phyloP scores from a whole-genome alignment of 2,113 vertebrate species.

The Antechinus stuartii region DNA sequence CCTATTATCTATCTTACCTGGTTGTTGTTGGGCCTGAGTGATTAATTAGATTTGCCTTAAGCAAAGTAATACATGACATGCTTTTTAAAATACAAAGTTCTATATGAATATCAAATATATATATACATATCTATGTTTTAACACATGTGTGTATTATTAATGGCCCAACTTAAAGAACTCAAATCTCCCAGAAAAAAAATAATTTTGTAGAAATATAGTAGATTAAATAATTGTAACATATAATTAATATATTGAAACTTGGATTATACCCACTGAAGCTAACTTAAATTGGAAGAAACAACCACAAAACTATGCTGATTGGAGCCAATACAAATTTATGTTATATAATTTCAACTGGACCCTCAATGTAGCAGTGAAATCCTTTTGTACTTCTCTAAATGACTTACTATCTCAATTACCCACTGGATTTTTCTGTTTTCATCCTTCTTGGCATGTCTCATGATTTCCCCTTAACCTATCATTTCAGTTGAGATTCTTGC shows the following conservation, averaged over 20 bases:
- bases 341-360: background rate
- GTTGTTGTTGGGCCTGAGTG: background rate
- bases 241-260: constrained; percentile 31
- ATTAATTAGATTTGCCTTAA: background rate
- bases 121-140: no score
- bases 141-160: no score
- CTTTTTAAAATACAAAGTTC: background rate
- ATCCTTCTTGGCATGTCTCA: background rate
- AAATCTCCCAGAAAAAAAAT: constrained; percentile 45
- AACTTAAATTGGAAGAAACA: background rate
- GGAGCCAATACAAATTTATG: background rate
- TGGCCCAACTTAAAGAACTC: constrained; percentile 26
- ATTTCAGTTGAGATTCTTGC: background rate
- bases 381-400: background rate
- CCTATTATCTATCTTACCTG: background rate
- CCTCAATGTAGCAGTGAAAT: background rate
- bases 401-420: background rate
- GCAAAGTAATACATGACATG: background rate
- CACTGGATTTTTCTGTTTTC: background rate
- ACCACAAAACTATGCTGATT: background rate
- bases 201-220: constrained; percentile 51
- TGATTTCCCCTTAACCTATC: background rate
- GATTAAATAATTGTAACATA: constrained; percentile 60
- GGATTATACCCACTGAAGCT: constrained; percentile 9
- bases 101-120: background rate